These are phyloP conservation scores for Ceratina japonica DNA, from an alignment of 1,140 invertebrate genomes.

Conservation along the genomic window DNA sequence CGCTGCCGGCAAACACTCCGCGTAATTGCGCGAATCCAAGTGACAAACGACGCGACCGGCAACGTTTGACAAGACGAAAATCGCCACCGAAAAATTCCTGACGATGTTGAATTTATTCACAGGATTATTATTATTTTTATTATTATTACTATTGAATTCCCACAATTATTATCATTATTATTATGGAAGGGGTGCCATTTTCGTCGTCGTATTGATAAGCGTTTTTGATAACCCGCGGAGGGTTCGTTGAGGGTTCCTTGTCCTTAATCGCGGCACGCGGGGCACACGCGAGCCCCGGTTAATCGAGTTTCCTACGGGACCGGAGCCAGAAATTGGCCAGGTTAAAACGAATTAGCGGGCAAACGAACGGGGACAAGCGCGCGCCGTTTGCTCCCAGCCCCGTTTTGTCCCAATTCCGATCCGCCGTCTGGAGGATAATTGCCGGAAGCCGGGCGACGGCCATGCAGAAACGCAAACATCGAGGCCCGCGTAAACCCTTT, in stretches of 20 bases:
- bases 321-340: slow-evolving; percentile 38
- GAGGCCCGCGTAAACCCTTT: neutral
- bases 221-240: slow-evolving; percentile 58
- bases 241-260: slow-evolving; percentile 45
- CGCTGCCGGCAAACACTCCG: too few relatives aligned
- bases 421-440: slow-evolving; percentile 17
- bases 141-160: too few relatives aligned
- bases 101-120: too few relatives aligned
- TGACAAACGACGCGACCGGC: too few relatives aligned
- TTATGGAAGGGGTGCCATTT: too few relatives aligned
- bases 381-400: neutral
- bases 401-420: slow-evolving; percentile 40
- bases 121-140: too few relatives aligned
- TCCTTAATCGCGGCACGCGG: slow-evolving; percentile 43
- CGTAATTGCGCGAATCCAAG: too few relatives aligned
- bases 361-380: slow-evolving; percentile 28
- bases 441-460: slow-evolving; percentile 12
- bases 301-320: slow-evolving; percentile 36
- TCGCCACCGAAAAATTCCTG: too few relatives aligned
- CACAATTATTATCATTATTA: too few relatives aligned
- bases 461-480: slow-evolving; percentile 18
- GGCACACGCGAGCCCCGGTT: slow-evolving; percentile 10
- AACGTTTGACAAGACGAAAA: too few relatives aligned
- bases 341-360: slow-evolving; percentile 58
- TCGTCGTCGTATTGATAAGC: slow-evolving; percentile 52